Percentiles rank a stretch among this genome's conserved stretches.
These are phyloP conservation scores for Prolemur simus DNA, from an alignment of 2,113 vertebrate genomes.

Conservation along the genomic window DNA sequence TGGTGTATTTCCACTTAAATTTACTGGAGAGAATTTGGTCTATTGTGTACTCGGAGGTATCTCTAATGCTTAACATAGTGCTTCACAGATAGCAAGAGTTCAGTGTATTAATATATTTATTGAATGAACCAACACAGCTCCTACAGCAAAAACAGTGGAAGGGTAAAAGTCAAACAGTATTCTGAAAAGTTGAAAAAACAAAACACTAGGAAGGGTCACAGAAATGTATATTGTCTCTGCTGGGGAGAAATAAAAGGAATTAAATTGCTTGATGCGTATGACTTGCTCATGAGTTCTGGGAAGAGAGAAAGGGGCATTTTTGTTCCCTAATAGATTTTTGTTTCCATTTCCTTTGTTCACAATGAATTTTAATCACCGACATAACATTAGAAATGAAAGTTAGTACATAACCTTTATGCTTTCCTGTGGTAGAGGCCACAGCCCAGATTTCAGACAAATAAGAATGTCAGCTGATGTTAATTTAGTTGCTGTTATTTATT, in stretches of 20 bases:
- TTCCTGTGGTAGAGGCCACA: constrained; percentile 19
- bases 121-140: not conserved
- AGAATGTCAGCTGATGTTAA: constrained; percentile 1
- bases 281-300: constrained; percentile 16
- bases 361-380: constrained; percentile 46
- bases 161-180: not conserved
- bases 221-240: constrained; percentile 11
- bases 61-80: not conserved
- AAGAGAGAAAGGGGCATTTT: constrained; percentile 13
- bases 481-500: not conserved
- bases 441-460: constrained; percentile 31
- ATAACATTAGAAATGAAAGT: constrained; percentile 40
- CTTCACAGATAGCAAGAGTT: not conserved
- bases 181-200: not conserved
- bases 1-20: not conserved
- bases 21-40: not conserved
- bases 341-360: constrained; percentile 34
- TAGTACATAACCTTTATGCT: not conserved
- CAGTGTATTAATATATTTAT: not conserved
- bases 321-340: constrained; percentile 12
- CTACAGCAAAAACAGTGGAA: not conserved
- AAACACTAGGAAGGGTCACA: not conserved
- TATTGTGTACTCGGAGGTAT: not conserved
- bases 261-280: not conserved
- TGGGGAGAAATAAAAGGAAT: not conserved